These are phyloP conservation scores for Seira ritae DNA, from an alignment of 2,888 invertebrate species.

Conservation along the genomic window DNA sequence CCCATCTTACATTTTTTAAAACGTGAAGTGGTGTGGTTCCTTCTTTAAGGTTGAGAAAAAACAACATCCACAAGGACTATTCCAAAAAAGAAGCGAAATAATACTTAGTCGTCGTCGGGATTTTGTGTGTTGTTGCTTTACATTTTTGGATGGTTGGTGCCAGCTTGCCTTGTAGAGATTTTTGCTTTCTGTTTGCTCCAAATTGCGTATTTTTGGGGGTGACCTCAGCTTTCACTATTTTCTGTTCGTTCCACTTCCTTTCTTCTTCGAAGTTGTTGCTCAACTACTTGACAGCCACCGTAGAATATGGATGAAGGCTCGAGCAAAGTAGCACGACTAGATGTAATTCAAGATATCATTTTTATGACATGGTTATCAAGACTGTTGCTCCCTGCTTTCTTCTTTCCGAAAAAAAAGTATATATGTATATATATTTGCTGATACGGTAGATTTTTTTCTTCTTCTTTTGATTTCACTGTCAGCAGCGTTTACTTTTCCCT, in stretches of 20 bases:
- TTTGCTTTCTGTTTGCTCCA: not conserved
- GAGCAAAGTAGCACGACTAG: conserved; percentile 25
- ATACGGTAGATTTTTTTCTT: conserved; percentile 1
- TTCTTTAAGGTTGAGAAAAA: not conserved
- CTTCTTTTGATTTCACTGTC: conserved; percentile 22
- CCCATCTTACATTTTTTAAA: conserved; percentile 20
- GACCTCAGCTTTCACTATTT: conserved; percentile 41
- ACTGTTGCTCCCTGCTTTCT: conserved; percentile 47
- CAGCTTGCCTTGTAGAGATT: not conserved
- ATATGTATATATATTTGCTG: not conserved
- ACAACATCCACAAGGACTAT: not conserved
- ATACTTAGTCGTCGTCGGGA: too few relatives aligned
- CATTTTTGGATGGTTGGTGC: conserved; percentile 10
- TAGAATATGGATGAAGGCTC: not conserved
- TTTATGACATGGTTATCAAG: conserved; percentile 54
- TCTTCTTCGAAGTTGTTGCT: conserved; percentile 44
- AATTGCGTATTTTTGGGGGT: not conserved
- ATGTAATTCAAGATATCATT: conserved; percentile 55
- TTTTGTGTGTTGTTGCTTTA: conserved; percentile 12
- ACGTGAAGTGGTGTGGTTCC: conserved; percentile 18
- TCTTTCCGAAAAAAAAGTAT: not conserved
- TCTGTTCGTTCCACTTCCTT: conserved; percentile 27
- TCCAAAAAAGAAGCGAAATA: not conserved
- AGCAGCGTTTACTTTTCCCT: conserved; percentile 13
- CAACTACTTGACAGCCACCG: conserved; percentile 39